Conservation (phyloP, 1,140 invertebrate species). For the Aphaenogaster ashmeadi region DNA sequence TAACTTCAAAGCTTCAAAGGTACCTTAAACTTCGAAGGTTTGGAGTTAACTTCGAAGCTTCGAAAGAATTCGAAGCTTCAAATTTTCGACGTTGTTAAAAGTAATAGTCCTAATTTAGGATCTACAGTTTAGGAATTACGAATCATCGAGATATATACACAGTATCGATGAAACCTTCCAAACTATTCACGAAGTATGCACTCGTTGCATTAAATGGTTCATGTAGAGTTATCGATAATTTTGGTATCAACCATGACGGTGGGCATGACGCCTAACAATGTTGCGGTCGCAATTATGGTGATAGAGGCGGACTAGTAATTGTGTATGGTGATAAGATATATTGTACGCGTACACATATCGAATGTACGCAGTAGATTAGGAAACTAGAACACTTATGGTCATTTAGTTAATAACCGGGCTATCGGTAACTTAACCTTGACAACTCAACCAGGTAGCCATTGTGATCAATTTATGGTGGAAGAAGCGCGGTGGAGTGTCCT, state of each 20-base stretch:
- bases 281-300: conserved; percentile 62
- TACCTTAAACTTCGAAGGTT: no score
- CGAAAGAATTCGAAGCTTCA: no score
- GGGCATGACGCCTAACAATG: background rate
- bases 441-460: background rate
- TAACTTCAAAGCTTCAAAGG: no score
- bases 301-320: conserved; percentile 69
- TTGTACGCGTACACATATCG: conserved; percentile 8
- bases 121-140: background rate
- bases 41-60: no score
- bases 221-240: conserved; percentile 25
- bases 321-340: conserved; percentile 50
- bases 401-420: conserved; percentile 62
- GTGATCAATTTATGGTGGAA: background rate
- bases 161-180: background rate
- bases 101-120: background rate
- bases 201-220: background rate
- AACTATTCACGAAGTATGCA: background rate
- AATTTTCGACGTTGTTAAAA: no score
- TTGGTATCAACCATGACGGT: background rate
- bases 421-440: conserved; percentile 30
- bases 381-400: conserved; percentile 70
- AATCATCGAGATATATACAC: background rate
- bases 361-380: conserved; percentile 65
- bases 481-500: background rate